Conservation (phyloP, 2,113 vertebrate genomes). For the Columba livia region DNA sequence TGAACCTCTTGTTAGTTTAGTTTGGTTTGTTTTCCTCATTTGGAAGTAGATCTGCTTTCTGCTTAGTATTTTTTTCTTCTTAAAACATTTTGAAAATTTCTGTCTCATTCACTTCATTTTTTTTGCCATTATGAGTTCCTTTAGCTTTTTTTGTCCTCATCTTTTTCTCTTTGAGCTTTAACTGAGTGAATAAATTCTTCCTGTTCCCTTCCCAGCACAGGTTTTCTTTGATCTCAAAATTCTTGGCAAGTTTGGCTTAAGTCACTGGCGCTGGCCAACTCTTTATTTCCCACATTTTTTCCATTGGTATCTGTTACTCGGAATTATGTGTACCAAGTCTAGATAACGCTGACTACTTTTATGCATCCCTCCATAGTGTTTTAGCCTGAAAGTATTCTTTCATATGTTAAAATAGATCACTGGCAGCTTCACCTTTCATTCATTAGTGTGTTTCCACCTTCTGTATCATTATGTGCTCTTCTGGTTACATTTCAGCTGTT, state of each 20-base stretch:
- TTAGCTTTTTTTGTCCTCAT: neutral
- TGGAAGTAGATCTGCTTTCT: neutral
- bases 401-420: neutral
- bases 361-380: neutral
- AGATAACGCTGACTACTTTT: neutral
- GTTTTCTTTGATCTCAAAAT: neutral
- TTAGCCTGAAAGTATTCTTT: neutral
- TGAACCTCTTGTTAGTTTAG: neutral
- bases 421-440: neutral
- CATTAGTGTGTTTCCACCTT: neutral
- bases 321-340: neutral
- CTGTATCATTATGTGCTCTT: neutral
- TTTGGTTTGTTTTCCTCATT: neutral
- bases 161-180: neutral
- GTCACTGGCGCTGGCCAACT: neutral
- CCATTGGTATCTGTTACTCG: neutral
- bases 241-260: rapidly evolving
- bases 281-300: neutral
- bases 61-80: neutral
- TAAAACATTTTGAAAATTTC: neutral
- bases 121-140: neutral
- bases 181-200: neutral
- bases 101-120: neutral
- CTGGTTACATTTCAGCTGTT: neutral
- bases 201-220: neutral